phyloP scores from a whole-genome alignment of 2,888 invertebrate species.

The Melanophora roralis region DNA sequence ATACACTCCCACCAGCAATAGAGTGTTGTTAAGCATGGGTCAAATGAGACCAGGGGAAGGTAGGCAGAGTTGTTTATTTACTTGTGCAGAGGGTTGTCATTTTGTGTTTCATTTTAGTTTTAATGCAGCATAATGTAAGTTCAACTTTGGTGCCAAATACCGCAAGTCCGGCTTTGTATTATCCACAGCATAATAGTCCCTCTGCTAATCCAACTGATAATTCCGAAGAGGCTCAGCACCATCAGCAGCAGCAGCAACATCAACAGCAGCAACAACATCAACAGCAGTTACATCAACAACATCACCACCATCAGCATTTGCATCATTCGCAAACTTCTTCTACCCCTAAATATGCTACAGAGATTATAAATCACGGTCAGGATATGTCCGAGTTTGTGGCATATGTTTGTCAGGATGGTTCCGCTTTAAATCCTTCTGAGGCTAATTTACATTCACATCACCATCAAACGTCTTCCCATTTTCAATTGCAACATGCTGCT shows the following conservation, averaged over 20 bases:
- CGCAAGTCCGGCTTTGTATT: constrained; percentile 79
- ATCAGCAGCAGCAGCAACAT: constrained; percentile 65
- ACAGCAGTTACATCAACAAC: constrained; percentile 58
- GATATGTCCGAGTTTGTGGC: constrained; percentile 98
- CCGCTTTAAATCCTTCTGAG: constrained; percentile 77
- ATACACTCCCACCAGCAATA: constrained; percentile 71
- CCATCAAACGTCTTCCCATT: constrained; percentile 66
- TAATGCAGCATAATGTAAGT: constrained; percentile 78
- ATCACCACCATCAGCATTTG: constrained; percentile 63
- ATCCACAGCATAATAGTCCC: constrained; percentile 75
- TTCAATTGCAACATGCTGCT: constrained; percentile 67
- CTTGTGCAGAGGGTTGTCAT: neutral
- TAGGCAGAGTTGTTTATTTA: constrained; percentile 38
- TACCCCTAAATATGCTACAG: constrained; percentile 73
- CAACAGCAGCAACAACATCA: constrained; percentile 63
- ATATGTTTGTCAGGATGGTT: constrained; percentile 96
- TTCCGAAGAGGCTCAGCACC: constrained; percentile 64
- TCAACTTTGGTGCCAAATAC: constrained; percentile 77
- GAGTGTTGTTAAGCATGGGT: constrained; percentile 68
- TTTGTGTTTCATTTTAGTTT: constrained; percentile 56
- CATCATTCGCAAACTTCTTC: constrained; percentile 64
- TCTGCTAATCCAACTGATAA: constrained; percentile 59
- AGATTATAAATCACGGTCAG: constrained; percentile 84
- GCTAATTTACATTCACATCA: constrained; percentile 61
- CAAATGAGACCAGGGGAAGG: constrained; percentile 74